Evolutionary conservation across 2,113 vertebrate species (phyloP).

Genomic region (Trachemys scripta): DNA sequence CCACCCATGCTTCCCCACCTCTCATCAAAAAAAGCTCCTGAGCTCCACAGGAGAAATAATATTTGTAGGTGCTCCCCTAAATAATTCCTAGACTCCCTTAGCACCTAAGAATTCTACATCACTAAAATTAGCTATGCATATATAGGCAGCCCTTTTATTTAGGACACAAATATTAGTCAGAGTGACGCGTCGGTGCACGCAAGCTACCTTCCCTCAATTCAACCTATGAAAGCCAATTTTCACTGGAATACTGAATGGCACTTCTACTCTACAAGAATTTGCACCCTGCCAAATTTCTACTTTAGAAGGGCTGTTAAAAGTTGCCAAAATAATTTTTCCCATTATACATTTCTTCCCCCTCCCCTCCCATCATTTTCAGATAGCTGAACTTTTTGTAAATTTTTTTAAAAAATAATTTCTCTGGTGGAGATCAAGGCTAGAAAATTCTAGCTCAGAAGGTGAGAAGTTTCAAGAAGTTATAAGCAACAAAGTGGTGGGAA

Average conservation of each 20-base stretch:
- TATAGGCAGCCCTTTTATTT: not conserved
- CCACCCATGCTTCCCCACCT: not conserved
- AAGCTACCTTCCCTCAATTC: not conserved
- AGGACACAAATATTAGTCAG: not conserved
- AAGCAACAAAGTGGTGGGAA: not conserved
- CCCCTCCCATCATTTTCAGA: no score
- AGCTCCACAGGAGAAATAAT: not conserved
- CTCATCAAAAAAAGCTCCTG: not conserved
- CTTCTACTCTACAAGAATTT: accelerated
- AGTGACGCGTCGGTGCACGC: accelerated
- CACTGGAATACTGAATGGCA: not conserved
- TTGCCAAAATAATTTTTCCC: not conserved
- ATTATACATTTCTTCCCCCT: no score
- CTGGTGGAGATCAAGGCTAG: no score
- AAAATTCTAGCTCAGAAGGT: not conserved
- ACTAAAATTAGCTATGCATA: not conserved
- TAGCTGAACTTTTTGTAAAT: no score
- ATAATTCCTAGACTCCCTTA: not conserved
- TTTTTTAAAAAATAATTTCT: no score
- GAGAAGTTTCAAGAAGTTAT: no score
- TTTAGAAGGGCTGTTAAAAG: not conserved
- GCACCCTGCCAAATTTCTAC: not conserved
- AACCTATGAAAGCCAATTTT: not conserved
- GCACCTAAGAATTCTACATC: not conserved
- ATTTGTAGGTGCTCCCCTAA: not conserved